These are phyloP conservation scores for Catharus ustulatus DNA, from an alignment of 2,797 vertebrate genomes.

Conservation along the genomic window DNA sequence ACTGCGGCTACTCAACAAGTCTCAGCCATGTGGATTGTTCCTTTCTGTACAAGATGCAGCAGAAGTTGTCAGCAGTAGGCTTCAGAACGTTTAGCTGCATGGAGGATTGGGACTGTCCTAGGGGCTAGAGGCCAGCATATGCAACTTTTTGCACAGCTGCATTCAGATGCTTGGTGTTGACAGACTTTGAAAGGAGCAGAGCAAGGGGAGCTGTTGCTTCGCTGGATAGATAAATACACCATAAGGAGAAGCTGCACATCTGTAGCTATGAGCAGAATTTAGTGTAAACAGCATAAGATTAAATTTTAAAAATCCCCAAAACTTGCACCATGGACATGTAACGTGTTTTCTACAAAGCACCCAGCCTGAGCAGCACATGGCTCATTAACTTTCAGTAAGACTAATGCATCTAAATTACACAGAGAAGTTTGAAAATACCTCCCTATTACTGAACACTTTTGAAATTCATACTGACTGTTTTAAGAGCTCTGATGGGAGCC, in stretches of 20 bases:
- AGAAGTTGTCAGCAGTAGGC: not conserved
- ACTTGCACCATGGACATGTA: not conserved
- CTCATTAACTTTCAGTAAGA: constrained; percentile 49
- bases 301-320: not conserved
- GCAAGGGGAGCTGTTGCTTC: constrained; percentile 32
- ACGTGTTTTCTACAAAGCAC: not conserved
- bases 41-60: not conserved
- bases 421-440: constrained; percentile 26
- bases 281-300: not conserved
- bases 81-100: not conserved
- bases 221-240: constrained; percentile 4
- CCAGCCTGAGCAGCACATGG: not conserved
- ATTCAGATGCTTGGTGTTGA: constrained; percentile 54
- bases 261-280: constrained; percentile 8
- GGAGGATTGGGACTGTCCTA: constrained; percentile 7
- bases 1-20: not conserved
- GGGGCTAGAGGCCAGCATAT: constrained; percentile 12
- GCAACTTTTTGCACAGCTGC: constrained; percentile 54
- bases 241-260: constrained; percentile 18
- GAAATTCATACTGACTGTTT: constrained; percentile 30
- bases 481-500: constrained; percentile 17
- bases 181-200: constrained; percentile 56
- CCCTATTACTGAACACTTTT: not conserved
- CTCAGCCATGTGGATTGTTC: not conserved
- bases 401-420: not conserved